phyloP scores from a whole-genome alignment of 2,797 vertebrate genomes.

The Apogon talboti region DNA sequence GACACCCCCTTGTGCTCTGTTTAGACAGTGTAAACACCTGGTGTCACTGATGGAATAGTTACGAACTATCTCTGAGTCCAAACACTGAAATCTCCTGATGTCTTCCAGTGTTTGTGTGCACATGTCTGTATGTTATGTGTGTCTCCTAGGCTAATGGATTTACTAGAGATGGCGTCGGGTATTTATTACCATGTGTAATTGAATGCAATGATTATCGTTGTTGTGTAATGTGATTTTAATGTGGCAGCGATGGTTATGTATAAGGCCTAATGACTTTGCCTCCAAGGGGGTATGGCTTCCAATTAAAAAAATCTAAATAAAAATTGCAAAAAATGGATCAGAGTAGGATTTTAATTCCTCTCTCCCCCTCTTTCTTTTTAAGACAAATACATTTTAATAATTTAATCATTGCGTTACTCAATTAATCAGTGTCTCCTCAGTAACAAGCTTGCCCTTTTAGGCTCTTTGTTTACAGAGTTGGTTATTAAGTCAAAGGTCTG shows the following conservation, averaged over 20 bases:
- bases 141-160: constrained; percentile 85
- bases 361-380: constrained; percentile 48
- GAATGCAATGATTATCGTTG: constrained; percentile 89
- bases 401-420: constrained; percentile 77
- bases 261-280: constrained; percentile 87
- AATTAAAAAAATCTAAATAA: constrained; percentile 71
- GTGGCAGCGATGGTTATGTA: constrained; percentile 87
- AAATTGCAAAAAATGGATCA: constrained; percentile 58
- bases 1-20: constrained; percentile 32
- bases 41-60: constrained; percentile 28
- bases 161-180: constrained; percentile 84
- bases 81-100: constrained; percentile 54
- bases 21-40: constrained; percentile 54
- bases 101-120: constrained; percentile 49
- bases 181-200: constrained; percentile 89
- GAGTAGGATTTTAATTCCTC: constrained; percentile 73
- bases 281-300: constrained; percentile 79
- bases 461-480: constrained; percentile 69
- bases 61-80: constrained; percentile 54
- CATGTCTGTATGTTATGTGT: constrained; percentile 47
- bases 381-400: constrained; percentile 72
- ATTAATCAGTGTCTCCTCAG: constrained; percentile 69
- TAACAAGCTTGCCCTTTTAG: constrained; percentile 77
- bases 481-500: constrained; percentile 70
- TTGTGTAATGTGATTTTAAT: constrained; percentile 91